Percentiles rank a stretch among this genome's conserved stretches.
These are phyloP conservation scores for Neogobius melanostomus DNA, from an alignment of 2,113 vertebrate genomes.

Conservation along the genomic window DNA sequence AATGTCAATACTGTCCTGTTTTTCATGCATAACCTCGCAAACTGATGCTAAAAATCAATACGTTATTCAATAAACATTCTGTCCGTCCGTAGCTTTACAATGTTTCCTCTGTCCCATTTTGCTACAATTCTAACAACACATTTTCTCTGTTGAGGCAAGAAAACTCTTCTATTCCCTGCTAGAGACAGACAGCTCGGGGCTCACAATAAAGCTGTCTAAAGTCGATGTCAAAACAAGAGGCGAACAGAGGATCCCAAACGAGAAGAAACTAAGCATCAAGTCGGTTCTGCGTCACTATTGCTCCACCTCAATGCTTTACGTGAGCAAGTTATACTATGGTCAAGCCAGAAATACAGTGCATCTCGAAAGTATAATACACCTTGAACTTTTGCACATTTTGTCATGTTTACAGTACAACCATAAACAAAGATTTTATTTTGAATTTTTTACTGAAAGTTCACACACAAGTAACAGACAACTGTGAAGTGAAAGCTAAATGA, in stretches of 20 bases:
- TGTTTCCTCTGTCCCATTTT: not conserved
- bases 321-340: not conserved
- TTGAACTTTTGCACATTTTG: too few relatives aligned
- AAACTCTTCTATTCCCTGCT: conserved; percentile 42
- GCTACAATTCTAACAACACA: conserved; percentile 11
- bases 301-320: not conserved
- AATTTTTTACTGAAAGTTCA: too few relatives aligned
- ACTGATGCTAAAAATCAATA: not conserved
- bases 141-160: conserved; percentile 36
- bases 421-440: too few relatives aligned
- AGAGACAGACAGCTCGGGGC: conserved; percentile 54
- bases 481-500: too few relatives aligned
- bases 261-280: not conserved
- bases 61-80: not conserved
- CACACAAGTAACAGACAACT: too few relatives aligned
- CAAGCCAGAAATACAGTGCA: not conserved
- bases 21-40: not conserved
- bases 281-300: not conserved
- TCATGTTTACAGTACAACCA: too few relatives aligned
- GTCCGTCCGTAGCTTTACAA: not conserved
- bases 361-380: too few relatives aligned
- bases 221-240: conserved; percentile 34
- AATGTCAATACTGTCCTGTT: not conserved
- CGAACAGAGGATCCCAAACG: conserved; percentile 1
- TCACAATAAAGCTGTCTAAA: conserved; percentile 51